phyloP scores from a whole-genome alignment of 2,797 vertebrate species.

The Helarctos malayanus region DNA sequence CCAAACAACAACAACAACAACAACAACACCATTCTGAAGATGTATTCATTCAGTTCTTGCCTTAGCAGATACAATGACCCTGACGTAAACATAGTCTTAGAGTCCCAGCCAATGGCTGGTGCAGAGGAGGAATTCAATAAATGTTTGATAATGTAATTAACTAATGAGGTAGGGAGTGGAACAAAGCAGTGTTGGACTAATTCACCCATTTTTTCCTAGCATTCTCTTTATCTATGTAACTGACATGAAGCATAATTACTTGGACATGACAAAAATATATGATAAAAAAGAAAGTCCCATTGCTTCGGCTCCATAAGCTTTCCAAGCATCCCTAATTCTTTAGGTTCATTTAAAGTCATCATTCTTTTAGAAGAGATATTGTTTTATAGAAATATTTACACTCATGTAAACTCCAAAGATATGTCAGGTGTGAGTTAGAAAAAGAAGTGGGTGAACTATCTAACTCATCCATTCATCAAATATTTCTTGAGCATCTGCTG shows the following conservation, averaged over 20 bases:
- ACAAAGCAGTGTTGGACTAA: not conserved
- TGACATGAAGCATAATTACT: not conserved
- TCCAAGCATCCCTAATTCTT: not conserved
- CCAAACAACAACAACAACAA: no score
- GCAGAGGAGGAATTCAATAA: not conserved
- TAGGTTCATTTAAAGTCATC: not conserved
- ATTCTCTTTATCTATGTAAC: not conserved
- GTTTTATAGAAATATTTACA: conserved; percentile 28
- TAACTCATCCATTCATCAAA: not conserved
- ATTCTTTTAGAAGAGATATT: conserved; percentile 18
- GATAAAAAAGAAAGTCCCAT: not conserved
- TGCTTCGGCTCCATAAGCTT: not conserved
- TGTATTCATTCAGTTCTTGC: not conserved
- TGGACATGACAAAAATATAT: not conserved
- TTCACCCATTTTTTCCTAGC: not conserved
- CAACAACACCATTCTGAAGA: not conserved
- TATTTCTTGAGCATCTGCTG: not conserved
- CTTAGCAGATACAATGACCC: not conserved
- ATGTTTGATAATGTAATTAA: not conserved
- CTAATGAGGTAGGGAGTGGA: not conserved
- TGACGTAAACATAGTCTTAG: not conserved
- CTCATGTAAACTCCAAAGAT: conserved; percentile 30
- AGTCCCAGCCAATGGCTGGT: not conserved
- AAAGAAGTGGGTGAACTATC: not conserved
- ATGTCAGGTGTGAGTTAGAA: not conserved